Evolutionary conservation across 2,888 invertebrate species (phyloP).

Genomic region (Clivina fossor): DNA sequence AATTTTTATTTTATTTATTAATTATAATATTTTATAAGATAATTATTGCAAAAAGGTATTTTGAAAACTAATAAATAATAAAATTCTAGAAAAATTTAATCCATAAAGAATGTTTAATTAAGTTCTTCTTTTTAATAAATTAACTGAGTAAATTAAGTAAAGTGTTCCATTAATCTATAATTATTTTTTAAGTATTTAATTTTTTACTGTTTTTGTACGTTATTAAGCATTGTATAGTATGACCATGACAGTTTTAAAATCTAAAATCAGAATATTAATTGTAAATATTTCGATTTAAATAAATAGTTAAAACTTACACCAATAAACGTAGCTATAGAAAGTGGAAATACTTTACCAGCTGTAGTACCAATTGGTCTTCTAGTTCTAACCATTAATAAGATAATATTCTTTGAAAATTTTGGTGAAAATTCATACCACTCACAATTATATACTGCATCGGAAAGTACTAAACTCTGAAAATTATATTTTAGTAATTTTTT

Average conservation of each 20-base stretch:
- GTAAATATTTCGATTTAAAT: background rate
- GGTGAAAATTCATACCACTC: conserved; percentile 50
- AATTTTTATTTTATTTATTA: too few relatives aligned
- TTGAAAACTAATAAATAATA: too few relatives aligned
- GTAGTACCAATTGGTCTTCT: conserved; percentile 55
- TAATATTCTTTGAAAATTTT: conserved; percentile 52
- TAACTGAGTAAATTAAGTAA: too few relatives aligned
- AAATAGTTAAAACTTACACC: too few relatives aligned
- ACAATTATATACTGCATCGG: conserved; percentile 53
- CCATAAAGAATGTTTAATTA: too few relatives aligned
- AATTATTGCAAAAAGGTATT: too few relatives aligned
- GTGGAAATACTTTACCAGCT: conserved; percentile 56
- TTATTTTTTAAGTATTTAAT: conserved; percentile 4
- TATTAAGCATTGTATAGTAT: conserved; percentile 55
- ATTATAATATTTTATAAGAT: too few relatives aligned
- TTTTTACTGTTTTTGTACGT: conserved; percentile 35
- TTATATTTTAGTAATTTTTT: background rate
- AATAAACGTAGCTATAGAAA: conserved; percentile 58
- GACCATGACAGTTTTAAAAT: conserved; percentile 61
- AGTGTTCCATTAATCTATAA: background rate
- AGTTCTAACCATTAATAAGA: conserved; percentile 55
- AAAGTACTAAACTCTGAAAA: conserved; percentile 54
- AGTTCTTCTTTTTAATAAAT: too few relatives aligned
- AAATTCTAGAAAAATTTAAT: background rate
- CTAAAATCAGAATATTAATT: conserved; percentile 50